These are phyloP conservation scores for Drosophila ironensis DNA, from an alignment of 1,140 invertebrate genomes.

Conservation along the genomic window DNA sequence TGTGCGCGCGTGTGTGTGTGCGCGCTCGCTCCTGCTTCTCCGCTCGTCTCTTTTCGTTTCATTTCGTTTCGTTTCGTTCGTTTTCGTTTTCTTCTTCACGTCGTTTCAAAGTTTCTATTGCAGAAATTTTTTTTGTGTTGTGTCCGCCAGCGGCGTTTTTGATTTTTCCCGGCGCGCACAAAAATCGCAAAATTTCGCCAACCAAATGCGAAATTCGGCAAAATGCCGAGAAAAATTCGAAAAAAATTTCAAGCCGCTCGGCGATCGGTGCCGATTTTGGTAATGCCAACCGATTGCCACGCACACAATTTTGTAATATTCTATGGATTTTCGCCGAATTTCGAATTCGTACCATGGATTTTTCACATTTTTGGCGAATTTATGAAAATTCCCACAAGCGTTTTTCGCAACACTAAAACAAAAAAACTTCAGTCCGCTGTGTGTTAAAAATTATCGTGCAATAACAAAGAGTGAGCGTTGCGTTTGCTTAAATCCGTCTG, in stretches of 20 bases:
- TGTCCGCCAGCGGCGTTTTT: constrained; percentile 45
- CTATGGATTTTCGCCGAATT: constrained; percentile 63
- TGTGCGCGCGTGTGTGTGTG: too few relatives aligned
- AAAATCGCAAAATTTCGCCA: constrained; percentile 64
- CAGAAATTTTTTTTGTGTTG: constrained; percentile 81
- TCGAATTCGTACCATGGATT: constrained; percentile 69
- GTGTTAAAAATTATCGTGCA: constrained; percentile 46
- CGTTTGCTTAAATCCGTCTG: not conserved
- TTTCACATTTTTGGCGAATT: constrained; percentile 79
- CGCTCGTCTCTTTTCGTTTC: constrained; percentile 67
- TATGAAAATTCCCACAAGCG: constrained; percentile 73
- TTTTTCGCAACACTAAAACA: constrained; percentile 81
- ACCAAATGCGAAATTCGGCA: constrained; percentile 68
- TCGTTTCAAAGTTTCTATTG: constrained; percentile 82
- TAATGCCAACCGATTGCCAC: constrained; percentile 34
- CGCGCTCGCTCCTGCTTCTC: too few relatives aligned
- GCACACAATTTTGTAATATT: constrained; percentile 71
- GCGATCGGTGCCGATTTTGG: constrained; percentile 18
- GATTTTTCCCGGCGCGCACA: constrained; percentile 52
- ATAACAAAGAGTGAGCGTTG: constrained; percentile 32
- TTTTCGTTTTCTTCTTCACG: constrained; percentile 79
- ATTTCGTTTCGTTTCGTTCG: constrained; percentile 25
- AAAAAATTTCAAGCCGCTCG: constrained; percentile 66
- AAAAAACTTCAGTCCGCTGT: constrained; percentile 79
- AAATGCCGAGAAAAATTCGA: constrained; percentile 63